Base-by-base conservation (phyloP, 2,797 vertebrate species). In the Sebastes matsubarae region DNA sequence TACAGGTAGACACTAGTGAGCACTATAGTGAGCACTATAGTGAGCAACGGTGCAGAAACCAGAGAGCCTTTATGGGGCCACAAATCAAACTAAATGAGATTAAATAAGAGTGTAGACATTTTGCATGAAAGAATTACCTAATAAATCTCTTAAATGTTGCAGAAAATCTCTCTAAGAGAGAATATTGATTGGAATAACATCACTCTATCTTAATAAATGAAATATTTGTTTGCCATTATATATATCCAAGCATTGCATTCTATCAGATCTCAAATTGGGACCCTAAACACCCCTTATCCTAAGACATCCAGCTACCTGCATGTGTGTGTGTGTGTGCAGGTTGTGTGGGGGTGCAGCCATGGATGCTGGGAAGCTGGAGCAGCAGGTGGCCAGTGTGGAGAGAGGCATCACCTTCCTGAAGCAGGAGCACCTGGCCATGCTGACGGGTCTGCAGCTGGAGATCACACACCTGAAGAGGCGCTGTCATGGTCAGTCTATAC, bases 331-430 rank as follows among this genome's bases (percentile, higher is more conserved):
- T 87, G 83, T 82, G 77, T 81, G 83, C 85, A 88, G 88, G 84
- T 81, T 73, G 82, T 85, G 79, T n/a, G 22, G 68, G 75, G 69
- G 6, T 63, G 42, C 78, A 63, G 95, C 94, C 88, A 99, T 99
- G 98, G 97, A 98, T 92, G 96, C 96, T 0, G 82, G 94, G 87
- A 96, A 95, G 93, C 95, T 99, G 93, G 96, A 97, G 95, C 97
- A 96, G 93, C 98, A 98, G 96, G 97, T 99, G 93, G 97, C 98
- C 93, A 97, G 95, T 2, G 97, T 98, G 91, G 97, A 98, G 90
- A 93, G 97, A 71, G 97, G 97, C 93, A 97, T 98, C 12, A 88
- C 95, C 18, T 99, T 99, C 94, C 94, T 99, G 78, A 97, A 98
- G 93, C 97, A 97, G 85, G 97, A 99, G 90, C 98, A 99, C 93